Conservation (phyloP, 1,140 invertebrate species). For the Magallana angulata region DNA sequence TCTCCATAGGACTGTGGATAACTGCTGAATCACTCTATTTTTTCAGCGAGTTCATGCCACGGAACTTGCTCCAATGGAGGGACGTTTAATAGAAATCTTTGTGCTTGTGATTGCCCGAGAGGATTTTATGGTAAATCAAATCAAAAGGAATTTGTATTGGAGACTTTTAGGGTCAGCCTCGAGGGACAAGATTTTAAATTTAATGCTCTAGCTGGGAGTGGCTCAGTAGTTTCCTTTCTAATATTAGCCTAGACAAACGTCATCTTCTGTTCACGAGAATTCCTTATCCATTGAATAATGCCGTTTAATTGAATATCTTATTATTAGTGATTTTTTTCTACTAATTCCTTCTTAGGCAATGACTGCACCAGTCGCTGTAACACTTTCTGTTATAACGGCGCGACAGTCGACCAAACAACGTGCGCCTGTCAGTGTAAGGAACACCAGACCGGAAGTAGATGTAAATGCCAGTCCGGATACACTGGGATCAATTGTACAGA, state of each 20-base stretch:
- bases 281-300: too few species aligned
- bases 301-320: too few species aligned
- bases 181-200: too few species aligned
- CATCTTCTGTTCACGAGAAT: too few species aligned
- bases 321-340: too few species aligned
- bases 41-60: conserved; percentile 43
- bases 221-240: too few species aligned
- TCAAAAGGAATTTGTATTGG: too few species aligned
- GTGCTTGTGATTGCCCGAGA: conserved; percentile 45
- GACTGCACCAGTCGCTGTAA: conserved; percentile 40
- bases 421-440: conserved; percentile 43
- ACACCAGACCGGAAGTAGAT: conserved; percentile 34
- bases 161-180: too few species aligned
- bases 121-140: conserved; percentile 34
- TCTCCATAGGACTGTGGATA: too few species aligned
- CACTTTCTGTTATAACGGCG: conserved; percentile 47
- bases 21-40: not conserved
- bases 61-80: conserved; percentile 45
- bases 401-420: conserved; percentile 39
- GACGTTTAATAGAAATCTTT: conserved; percentile 42
- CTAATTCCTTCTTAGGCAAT: not conserved
- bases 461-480: conserved; percentile 28
- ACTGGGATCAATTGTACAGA: conserved; percentile 29
- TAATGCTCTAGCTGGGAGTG: too few species aligned
- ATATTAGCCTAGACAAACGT: too few species aligned